Evolutionary conservation across 2,113 vertebrate species (phyloP).

Genomic region (Tragelaphus scriptus): DNA sequence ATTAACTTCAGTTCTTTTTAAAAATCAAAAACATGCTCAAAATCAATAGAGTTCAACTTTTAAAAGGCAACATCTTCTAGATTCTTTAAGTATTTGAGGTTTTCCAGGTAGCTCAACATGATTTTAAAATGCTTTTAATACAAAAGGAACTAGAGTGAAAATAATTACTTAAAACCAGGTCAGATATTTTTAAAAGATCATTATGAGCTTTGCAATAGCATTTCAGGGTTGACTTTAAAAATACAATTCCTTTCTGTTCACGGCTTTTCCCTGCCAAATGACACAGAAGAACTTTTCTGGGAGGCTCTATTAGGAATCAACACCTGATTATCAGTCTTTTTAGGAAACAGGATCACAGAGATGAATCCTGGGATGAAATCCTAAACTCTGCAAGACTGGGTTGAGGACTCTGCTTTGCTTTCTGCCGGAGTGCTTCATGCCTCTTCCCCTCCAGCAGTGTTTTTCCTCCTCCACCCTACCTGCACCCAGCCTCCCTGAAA

Average conservation of each 20-base stretch:
- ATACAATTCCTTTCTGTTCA: background rate
- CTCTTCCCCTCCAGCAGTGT: background rate
- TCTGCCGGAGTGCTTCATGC: background rate
- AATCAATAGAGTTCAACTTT: background rate
- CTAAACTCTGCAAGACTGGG: background rate
- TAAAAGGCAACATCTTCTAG: background rate
- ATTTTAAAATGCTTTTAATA: background rate
- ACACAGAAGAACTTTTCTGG: background rate
- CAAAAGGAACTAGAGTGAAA: background rate
- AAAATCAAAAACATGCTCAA: constrained; percentile 19
- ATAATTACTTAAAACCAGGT: background rate
- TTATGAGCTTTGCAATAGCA: background rate
- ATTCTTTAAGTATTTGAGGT: background rate
- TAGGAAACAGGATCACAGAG: background rate
- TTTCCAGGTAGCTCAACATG: background rate
- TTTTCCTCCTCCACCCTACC: background rate
- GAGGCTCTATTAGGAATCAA: background rate
- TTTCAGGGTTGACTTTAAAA: background rate
- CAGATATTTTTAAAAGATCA: background rate
- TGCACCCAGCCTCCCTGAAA: background rate
- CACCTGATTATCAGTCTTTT: background rate
- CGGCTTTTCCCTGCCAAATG: background rate
- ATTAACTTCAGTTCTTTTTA: constrained; percentile 25
- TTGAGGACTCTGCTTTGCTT: background rate
- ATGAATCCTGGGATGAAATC: background rate